These are phyloP conservation scores for Andrena hattorfiana DNA, from an alignment of 2,888 invertebrate genomes.

Conservation along the genomic window DNA sequence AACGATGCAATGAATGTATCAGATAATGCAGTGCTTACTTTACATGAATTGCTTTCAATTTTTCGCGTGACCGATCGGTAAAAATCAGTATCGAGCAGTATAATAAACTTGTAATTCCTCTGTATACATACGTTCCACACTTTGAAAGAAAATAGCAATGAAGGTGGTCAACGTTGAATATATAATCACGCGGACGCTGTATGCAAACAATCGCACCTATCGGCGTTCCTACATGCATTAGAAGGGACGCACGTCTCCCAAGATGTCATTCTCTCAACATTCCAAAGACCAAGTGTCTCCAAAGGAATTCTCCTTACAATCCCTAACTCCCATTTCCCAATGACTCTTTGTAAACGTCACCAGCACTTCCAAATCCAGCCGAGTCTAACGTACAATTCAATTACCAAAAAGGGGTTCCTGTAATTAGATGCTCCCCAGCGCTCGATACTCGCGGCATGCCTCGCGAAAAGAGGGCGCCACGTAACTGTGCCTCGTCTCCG, in stretches of 20 bases:
- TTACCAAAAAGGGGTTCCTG: constrained; percentile 30
- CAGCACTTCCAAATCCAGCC: background rate
- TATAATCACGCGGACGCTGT: no score
- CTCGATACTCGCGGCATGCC: constrained; percentile 64
- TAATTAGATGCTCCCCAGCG: constrained; percentile 57
- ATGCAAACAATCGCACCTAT: no score
- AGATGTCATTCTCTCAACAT: background rate
- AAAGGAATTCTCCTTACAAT: background rate
- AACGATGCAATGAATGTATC: no score
- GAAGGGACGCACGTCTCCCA: background rate
- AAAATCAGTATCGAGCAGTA: no score
- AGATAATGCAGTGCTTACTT: no score
- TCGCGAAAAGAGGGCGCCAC: constrained; percentile 71
- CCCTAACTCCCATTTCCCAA: background rate
- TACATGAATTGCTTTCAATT: no score
- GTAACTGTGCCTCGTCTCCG: constrained; percentile 50
- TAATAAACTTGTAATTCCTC: no score
- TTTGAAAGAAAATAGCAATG: no score
- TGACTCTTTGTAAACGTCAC: background rate
- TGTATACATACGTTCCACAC: no score
- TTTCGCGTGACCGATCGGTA: no score
- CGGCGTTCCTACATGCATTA: background rate
- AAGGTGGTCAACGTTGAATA: no score
- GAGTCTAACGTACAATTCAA: constrained; percentile 29
- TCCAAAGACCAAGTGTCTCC: background rate